phyloP scores from a whole-genome alignment of 2,113 vertebrate species.

The Amia ocellicauda region DNA sequence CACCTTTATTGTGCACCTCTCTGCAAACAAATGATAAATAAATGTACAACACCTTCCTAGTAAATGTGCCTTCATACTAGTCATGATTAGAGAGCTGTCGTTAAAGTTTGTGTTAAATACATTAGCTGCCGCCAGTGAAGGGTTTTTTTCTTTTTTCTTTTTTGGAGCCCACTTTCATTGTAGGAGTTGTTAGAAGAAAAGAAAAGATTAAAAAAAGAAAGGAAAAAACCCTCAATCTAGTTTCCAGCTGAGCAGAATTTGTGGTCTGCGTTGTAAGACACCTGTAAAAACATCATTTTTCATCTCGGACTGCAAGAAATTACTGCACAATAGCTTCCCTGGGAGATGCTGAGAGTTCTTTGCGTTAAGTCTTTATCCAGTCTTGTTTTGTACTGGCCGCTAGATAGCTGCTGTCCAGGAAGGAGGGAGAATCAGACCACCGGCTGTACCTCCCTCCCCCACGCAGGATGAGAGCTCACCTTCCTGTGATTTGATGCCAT shows the following conservation, averaged over 20 bases:
- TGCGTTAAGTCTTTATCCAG: conserved; percentile 36
- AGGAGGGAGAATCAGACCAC: conserved; percentile 25
- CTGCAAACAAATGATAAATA: not conserved
- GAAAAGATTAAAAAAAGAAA: conserved; percentile 10
- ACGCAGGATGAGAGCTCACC: too few species aligned
- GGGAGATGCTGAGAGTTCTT: conserved; percentile 11
- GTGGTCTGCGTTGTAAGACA: conserved; percentile 52
- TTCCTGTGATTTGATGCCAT: too few species aligned
- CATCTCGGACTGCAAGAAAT: conserved; percentile 41
- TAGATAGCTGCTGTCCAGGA: not conserved
- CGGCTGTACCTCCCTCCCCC: conserved; percentile 34
- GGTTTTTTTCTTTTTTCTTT: too few species aligned
- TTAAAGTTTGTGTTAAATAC: too few species aligned
- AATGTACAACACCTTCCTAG: too few species aligned
- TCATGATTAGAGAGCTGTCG: too few species aligned
- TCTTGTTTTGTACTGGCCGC: conserved; percentile 18
- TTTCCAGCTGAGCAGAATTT: conserved; percentile 51
- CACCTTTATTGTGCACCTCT: not conserved
- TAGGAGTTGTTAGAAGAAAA: conserved; percentile 12
- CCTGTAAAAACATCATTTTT: conserved; percentile 67
- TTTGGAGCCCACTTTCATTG: too few species aligned
- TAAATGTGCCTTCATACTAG: too few species aligned
- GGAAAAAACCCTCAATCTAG: conserved; percentile 47
- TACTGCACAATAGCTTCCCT: conserved; percentile 8
- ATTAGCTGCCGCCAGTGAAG: too few species aligned